Evolutionary conservation across 2,113 vertebrate species (phyloP).

Genomic region (Chloroceryle aenea): DNA sequence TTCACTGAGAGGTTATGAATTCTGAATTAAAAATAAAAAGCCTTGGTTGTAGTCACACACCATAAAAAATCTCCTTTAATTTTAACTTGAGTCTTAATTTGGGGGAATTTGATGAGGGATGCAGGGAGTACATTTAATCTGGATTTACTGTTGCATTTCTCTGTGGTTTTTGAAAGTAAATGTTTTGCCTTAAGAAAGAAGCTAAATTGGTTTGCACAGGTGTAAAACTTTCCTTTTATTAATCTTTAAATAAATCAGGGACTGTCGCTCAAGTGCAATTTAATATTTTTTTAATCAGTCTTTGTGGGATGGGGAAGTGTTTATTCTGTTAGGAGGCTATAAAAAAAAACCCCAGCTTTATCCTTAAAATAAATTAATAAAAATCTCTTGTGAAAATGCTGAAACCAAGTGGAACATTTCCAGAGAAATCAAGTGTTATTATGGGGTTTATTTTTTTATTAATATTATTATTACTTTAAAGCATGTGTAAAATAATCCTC

Average conservation of each 20-base stretch:
- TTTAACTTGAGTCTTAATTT: not conserved
- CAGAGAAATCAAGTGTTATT: constrained; percentile 38
- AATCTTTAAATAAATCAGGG: constrained; percentile 4
- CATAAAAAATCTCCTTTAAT: not conserved
- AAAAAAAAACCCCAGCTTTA: not conserved
- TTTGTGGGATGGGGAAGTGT: constrained; percentile 1
- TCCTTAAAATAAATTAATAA: constrained; percentile 51
- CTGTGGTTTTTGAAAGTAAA: not conserved
- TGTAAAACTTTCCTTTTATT: constrained; percentile 35
- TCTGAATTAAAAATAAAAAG: not conserved
- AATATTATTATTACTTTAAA: not conserved
- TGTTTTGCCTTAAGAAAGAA: not conserved
- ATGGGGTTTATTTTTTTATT: not conserved
- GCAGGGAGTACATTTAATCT: not conserved
- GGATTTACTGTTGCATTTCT: not conserved
- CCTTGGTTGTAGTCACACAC: not conserved
- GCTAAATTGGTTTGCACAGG: constrained; percentile 22
- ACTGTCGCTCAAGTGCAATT: not conserved
- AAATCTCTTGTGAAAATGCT: constrained; percentile 26
- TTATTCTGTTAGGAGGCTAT: not conserved
- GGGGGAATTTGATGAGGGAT: not conserved
- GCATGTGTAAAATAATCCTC: constrained; percentile 47
- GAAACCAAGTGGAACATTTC: constrained; percentile 38
- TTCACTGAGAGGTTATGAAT: not conserved
- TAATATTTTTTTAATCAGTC: not conserved